These are phyloP conservation scores for Pycnomerus fuliginosus DNA, from an alignment of 2,888 invertebrate species.

Conservation along the genomic window DNA sequence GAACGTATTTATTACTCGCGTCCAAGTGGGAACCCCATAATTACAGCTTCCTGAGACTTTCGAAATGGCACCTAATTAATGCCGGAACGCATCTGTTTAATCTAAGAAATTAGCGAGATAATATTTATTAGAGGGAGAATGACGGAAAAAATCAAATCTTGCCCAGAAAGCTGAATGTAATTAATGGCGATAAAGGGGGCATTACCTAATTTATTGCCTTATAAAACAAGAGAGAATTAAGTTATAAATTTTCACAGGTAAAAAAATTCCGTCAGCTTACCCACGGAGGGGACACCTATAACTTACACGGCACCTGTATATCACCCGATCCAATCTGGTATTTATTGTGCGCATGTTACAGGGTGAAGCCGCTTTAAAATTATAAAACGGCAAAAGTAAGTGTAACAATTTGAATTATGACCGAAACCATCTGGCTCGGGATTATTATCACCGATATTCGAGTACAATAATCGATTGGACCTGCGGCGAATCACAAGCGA, in stretches of 20 bases:
- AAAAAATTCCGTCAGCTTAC: slow-evolving; percentile 3
- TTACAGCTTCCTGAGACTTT: slow-evolving; percentile 27
- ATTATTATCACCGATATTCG: slow-evolving; percentile 50
- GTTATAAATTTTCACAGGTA: slow-evolving; percentile 15
- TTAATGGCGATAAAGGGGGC: slow-evolving; percentile 8
- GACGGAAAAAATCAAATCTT: no score
- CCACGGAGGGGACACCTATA: slow-evolving; percentile 12
- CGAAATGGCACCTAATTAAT: slow-evolving; percentile 32
- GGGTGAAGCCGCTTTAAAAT: slow-evolving; percentile 46
- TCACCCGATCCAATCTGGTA: slow-evolving; percentile 22
- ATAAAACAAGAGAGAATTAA: slow-evolving; percentile 15
- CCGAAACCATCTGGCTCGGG: slow-evolving; percentile 45
- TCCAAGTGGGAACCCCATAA: slow-evolving; percentile 19
- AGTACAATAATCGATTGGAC: slow-evolving; percentile 52
- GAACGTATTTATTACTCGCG: slow-evolving; percentile 47
- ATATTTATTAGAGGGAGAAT: no score
- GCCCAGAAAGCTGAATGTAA: not conserved
- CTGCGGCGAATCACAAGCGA: slow-evolving; percentile 48
- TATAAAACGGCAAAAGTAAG: slow-evolving; percentile 48
- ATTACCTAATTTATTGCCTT: slow-evolving; percentile 11
- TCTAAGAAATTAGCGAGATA: slow-evolving; percentile 16
- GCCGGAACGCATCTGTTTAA: slow-evolving; percentile 28
- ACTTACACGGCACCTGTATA: not conserved
- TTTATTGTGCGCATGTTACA: slow-evolving; percentile 41
- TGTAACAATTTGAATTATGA: slow-evolving; percentile 51